Evolutionary conservation across 2,113 vertebrate species (phyloP), one percentile per base, ranked within the genome.

Genomic region (Paramormyrops kingsleyae): DNA sequence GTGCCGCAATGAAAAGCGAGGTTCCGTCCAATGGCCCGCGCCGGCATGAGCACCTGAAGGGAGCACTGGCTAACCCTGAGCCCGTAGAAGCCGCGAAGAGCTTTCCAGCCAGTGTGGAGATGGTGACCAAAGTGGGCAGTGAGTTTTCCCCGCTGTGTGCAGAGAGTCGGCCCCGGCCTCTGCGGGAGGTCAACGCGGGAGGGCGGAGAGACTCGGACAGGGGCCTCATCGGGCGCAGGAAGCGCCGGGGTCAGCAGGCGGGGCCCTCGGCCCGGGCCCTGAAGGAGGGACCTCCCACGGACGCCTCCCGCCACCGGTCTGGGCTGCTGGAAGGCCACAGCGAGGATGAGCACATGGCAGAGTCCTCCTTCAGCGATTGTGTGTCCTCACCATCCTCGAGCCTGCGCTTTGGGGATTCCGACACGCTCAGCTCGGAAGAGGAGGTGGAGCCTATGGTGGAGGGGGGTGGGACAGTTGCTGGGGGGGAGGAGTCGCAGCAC

Each of bases 1-100:
- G 21, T n/a, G 97, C 96, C 97, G 96, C 96, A 95, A 99, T 99
- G 99, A 99, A 99, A 97, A 99, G 98, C 96, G 99, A 99, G 95
- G 96, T 98, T 95, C 94, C 98, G 91, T 95, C 98, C 95, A 97
- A 98, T 94, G 95, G 96, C 91, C 95, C 97, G 93, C 97, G 97
- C 94, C 98, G 96, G 97, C 97, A 97, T 95, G 97, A 99, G 94
- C 96, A 96, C 94, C 96, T 99, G 94, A 99, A 99, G 96, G 98
- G 97, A 95, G 96, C 98, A 91, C 96, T 99, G 94, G 96, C 97
- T 91, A 98, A 97, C 94, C 96, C 97, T 83, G 97, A 98, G 95
- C 95, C 98, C 92, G 94, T 98, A 93, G 97, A 97, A 92, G 96
- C 96, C 0, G 95, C 95, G 91, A 99, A 97, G 95, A 98, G 93